Base-by-base conservation (phyloP, 2,888 invertebrate species). In the Ischnura elegans region DNA sequence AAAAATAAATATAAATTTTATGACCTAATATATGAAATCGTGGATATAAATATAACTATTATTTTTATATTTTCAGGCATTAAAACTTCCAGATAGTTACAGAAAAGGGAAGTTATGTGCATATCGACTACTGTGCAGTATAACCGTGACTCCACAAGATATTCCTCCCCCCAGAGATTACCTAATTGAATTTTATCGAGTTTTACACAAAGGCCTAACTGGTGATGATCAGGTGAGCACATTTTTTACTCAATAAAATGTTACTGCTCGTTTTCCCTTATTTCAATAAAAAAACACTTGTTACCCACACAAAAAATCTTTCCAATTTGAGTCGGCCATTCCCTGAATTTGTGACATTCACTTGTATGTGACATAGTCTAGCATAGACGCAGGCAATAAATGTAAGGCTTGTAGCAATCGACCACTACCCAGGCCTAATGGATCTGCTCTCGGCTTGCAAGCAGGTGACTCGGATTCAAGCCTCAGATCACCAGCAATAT, bases 81-180 rank as follows among this genome's bases (percentile, higher is more conserved):
- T 98, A 93, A 97, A 97, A n/a, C 96, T 99, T 94, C 97, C 98
- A 21, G 97, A 96, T 94, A 96, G 97, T 84, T 98, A 97, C 96
- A 98, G 97, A 95, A 96, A 96, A 94, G 99, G 99, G 93, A 99
- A 98, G 96, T 96, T 99, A 94, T 97, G 98, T 95, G 99, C 99
- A 0, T 97, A 98, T 95, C 97, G 98, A 95, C 96, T 99, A 94
- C 97, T 99, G 94, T 99, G 99, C 96, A 96, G 97, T 94, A 95
- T 97, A 95, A 98, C 98, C 93, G 97, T 99, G 94, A 98, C 98
- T 94, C 97, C 98, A 87, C 97, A 98, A 95, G 98, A 98, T 95
- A 97, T 98, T 90, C 97, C 97, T 36, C 96, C 97, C 95, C 96
- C 97, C 95, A 96, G 97, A 94, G 97, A 97, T 87, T 98, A 98